Conservation (phyloP, 2,113 vertebrate genomes). For the Polyodon spathula region DNA sequence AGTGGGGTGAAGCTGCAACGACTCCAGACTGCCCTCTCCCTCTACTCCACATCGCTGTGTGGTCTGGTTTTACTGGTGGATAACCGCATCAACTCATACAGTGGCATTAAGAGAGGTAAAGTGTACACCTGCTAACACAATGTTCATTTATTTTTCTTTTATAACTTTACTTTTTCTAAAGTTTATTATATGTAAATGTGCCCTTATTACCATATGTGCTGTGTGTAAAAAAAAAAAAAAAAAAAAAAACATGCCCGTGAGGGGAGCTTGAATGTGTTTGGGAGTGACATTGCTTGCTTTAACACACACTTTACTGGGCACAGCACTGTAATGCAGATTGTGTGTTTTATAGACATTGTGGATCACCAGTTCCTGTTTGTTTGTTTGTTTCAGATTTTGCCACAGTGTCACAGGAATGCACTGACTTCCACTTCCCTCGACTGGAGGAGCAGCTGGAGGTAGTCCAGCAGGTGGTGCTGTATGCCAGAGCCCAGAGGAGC, state of each 20-base stretch:
- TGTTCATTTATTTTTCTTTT: neutral
- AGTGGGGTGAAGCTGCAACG: slow-evolving; percentile 82
- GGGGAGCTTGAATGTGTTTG: no score
- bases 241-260: no score
- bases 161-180: no score
- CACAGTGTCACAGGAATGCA: slow-evolving; percentile 88
- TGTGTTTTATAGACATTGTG: no score
- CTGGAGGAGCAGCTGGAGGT: slow-evolving; percentile 85
- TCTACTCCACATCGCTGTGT: slow-evolving; percentile 88
- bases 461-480: slow-evolving; percentile 84
- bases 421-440: slow-evolving; percentile 81
- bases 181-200: no score
- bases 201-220: no score
- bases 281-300: no score
- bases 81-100: slow-evolving; percentile 93
- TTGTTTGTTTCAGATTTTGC: slow-evolving; percentile 78
- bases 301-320: no score
- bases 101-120: slow-evolving; percentile 90
- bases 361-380: neutral
- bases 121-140: neutral
- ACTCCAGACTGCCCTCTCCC: slow-evolving; percentile 84
- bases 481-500: slow-evolving; percentile 67
- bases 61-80: slow-evolving; percentile 88
- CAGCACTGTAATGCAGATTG: no score
- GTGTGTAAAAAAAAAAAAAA: no score